Percentiles rank a stretch among this genome's conserved stretches.
Evolutionary conservation across 1,140 invertebrate species (phyloP).

Genomic region (Brachionus asplanchnoidis): DNA sequence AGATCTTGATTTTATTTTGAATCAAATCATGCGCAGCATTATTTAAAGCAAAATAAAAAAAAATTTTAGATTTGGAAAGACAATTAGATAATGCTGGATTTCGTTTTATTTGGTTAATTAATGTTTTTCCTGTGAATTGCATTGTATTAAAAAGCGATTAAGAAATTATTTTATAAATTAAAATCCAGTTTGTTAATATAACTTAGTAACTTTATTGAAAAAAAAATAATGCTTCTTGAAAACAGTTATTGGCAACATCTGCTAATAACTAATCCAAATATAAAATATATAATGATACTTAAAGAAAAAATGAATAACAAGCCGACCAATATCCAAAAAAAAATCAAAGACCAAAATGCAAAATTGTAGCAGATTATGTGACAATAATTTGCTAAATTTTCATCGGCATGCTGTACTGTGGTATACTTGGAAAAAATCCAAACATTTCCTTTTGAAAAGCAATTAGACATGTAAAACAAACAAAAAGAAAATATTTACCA

Average conservation of each 20-base stretch:
- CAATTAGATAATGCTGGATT: no score
- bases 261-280: neutral
- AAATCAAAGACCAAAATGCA: slow-evolving; percentile 19
- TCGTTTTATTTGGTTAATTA: no score
- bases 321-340: slow-evolving; percentile 14
- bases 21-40: no score
- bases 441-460: neutral
- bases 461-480: neutral
- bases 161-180: no score
- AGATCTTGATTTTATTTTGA: no score
- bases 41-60: no score
- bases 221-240: neutral
- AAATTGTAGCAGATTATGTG: slow-evolving; percentile 23
- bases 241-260: neutral
- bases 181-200: no score
- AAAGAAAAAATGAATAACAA: neutral
- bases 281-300: neutral
- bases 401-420: neutral
- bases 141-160: no score
- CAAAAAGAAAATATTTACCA: neutral
- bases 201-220: no score
- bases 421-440: slow-evolving; percentile 25
- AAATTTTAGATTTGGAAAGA: no score
- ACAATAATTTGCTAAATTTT: neutral
- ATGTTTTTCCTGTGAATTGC: no score